Evolutionary conservation across 2,113 vertebrate genomes (phyloP), one percentile per base, ranked within the genome.

Genomic region (Pygoscelis adeliae): DNA sequence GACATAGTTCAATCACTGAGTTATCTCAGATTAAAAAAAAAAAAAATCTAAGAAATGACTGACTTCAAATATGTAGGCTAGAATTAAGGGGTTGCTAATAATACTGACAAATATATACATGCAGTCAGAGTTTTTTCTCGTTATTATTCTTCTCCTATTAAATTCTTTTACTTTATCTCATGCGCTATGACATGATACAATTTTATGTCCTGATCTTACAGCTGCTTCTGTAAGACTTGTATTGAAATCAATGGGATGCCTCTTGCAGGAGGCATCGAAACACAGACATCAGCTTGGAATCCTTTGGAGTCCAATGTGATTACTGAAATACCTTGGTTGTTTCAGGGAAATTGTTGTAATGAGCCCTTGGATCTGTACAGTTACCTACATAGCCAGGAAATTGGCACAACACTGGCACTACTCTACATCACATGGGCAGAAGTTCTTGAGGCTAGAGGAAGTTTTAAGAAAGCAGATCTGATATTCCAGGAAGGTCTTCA

Each of bases 371-470:
- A 99, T 53, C 94, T 99, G 69, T 99, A 99, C 95, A 98, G 98
- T 77, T 99, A 99, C 92, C 98, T 99, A 95, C 97, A 98, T 46
- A 99, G 98, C 56, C 99, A 99, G 96, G 99, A 98, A 34, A 99
- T 99, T 32, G 99, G 99, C 38, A 93, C 98, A 52, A 97, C 97
- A 4, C 98, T 99, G 76, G 98, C 99, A 10, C 98, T 97, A 26
- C 98, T 99, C 67, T 99, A 99, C 94, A 99, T 99, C 21, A 98
- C 99, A 5, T 99, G 99, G 99, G 99, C 99, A 78, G 99, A 99
- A 95, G 98, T 98, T 38, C 98, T 99, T 13, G 99, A 99, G 97
- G 98, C 98, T 59, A 98, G 98, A 87, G 99, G 98, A 63, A 99
- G 99, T 76, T 98, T 97, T 83, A 99, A 98, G 92, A 99, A 99